phyloP scores from a whole-genome alignment of 2,888 invertebrate genomes.

The Spodoptera exigua region DNA sequence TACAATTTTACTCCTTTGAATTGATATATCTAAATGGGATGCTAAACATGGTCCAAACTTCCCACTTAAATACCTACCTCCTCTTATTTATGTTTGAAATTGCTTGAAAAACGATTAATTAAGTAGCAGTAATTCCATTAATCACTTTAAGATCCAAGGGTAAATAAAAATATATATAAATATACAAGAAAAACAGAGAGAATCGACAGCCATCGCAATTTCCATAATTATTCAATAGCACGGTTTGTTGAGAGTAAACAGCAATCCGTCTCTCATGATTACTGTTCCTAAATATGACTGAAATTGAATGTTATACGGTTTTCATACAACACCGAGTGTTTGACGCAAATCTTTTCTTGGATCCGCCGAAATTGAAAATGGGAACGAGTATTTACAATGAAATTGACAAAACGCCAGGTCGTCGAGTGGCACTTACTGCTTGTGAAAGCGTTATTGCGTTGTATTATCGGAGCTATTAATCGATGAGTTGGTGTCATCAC shows the following conservation, averaged over 20 bases:
- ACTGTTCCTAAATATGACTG: constrained; percentile 29
- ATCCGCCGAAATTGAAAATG: constrained; percentile 24
- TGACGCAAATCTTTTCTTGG: background rate
- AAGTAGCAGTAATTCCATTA: too few species aligned
- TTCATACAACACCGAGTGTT: constrained; percentile 6
- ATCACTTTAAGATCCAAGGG: too few species aligned
- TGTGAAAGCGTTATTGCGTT: constrained; percentile 62
- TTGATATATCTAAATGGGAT: too few species aligned
- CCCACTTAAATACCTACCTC: too few species aligned
- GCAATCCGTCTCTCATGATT: constrained; percentile 6
- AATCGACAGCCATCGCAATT: constrained; percentile 25
- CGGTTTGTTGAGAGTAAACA: constrained; percentile 48
- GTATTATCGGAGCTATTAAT: constrained; percentile 65
- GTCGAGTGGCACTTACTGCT: constrained; percentile 38
- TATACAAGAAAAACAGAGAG: too few species aligned
- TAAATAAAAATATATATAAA: too few species aligned
- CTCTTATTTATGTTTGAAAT: too few species aligned
- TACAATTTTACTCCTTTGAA: too few species aligned
- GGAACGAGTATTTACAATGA: constrained; percentile 34
- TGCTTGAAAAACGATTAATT: too few species aligned
- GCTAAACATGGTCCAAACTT: too few species aligned
- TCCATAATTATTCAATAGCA: constrained; percentile 40
- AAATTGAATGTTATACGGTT: constrained; percentile 16
- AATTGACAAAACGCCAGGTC: constrained; percentile 29
- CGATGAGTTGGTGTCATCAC: constrained; percentile 61